Percentiles rank a stretch among this genome's conserved stretches.
These are phyloP conservation scores for Sebastes diploproa DNA, from an alignment of 2,797 vertebrate genomes.

Conservation along the genomic window DNA sequence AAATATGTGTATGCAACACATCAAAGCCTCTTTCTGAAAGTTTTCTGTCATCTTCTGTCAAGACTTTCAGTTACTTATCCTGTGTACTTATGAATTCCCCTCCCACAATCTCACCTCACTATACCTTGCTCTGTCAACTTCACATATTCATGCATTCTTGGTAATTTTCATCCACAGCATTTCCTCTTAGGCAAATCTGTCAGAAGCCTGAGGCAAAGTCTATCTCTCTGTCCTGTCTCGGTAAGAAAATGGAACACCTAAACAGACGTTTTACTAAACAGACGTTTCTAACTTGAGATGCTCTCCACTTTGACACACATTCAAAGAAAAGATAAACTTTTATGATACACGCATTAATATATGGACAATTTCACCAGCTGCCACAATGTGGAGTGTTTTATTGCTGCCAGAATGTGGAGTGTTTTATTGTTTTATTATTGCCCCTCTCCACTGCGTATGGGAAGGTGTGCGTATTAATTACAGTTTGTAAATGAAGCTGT, in stretches of 20 bases:
- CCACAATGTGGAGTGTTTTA: not conserved
- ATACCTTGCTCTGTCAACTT: not conserved
- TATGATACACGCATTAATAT: conserved; percentile 8
- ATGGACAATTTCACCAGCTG: conserved; percentile 2
- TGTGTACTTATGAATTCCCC: conserved; percentile 4
- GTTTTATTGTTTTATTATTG: conserved; percentile 5
- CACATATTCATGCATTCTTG: conserved; percentile 17
- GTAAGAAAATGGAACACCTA: conserved; percentile 31
- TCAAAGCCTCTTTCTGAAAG: conserved; percentile 47
- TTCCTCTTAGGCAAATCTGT: conserved; percentile 39
- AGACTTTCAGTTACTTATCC: conserved; percentile 15
- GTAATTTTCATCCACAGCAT: conserved; percentile 31
- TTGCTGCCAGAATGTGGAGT: not conserved
- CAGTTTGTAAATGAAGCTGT: conserved; percentile 64
- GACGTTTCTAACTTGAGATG: conserved; percentile 19
- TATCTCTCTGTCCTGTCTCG: not conserved
- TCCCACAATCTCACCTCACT: not conserved
- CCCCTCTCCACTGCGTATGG: not conserved
- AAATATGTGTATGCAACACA: conserved; percentile 28
- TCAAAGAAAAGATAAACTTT: conserved; percentile 22
- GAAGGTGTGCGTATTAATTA: conserved; percentile 62
- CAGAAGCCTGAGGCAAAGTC: conserved; percentile 42
- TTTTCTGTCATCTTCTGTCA: conserved; percentile 28
- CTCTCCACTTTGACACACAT: conserved; percentile 32
- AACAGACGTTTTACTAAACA: conserved; percentile 24